A percentile compares a stretch with the other conserved stretches of the same genome.
Conservation (phyloP, 2,797 vertebrate species). For the Okamejei kenojei region DNA sequence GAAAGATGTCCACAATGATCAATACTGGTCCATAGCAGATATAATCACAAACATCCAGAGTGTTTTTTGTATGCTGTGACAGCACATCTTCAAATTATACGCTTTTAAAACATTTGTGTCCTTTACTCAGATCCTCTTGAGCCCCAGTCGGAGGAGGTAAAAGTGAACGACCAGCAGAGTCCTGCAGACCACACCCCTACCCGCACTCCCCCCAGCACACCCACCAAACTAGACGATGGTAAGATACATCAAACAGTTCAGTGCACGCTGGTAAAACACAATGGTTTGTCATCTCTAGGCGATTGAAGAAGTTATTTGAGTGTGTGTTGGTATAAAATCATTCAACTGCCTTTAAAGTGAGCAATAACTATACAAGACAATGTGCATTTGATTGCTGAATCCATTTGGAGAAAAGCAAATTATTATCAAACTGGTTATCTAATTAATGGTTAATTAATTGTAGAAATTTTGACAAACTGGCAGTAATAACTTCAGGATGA, state of each 20-base stretch:
- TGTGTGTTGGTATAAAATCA: constrained; percentile 39
- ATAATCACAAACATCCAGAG: neutral
- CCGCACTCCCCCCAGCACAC: constrained; percentile 81
- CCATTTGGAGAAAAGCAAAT: too few relatives aligned
- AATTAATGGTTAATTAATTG: neutral
- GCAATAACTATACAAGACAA: constrained; percentile 10
- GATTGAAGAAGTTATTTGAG: constrained; percentile 41
- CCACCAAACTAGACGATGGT: constrained; percentile 84
- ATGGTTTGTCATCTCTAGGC: constrained; percentile 43
- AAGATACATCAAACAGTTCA: constrained; percentile 48
- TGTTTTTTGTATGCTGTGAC: neutral
- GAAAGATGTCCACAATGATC: neutral
- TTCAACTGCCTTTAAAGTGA: constrained; percentile 17
- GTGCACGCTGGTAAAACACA: constrained; percentile 46
- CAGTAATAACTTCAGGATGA: neutral
- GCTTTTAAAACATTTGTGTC: neutral
- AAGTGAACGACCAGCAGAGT: constrained; percentile 53
- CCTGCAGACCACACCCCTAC: constrained; percentile 53
- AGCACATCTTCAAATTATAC: neutral
- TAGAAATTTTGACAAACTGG: neutral
- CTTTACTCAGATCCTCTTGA: constrained; percentile 58
- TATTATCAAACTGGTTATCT: neutral
- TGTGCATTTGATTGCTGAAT: constrained; percentile 10
- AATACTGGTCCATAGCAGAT: neutral
- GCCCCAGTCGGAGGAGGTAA: constrained; percentile 55